These are phyloP conservation scores for Eupeodes corollae DNA, from an alignment of 1,140 invertebrate genomes.

Conservation along the genomic window DNA sequence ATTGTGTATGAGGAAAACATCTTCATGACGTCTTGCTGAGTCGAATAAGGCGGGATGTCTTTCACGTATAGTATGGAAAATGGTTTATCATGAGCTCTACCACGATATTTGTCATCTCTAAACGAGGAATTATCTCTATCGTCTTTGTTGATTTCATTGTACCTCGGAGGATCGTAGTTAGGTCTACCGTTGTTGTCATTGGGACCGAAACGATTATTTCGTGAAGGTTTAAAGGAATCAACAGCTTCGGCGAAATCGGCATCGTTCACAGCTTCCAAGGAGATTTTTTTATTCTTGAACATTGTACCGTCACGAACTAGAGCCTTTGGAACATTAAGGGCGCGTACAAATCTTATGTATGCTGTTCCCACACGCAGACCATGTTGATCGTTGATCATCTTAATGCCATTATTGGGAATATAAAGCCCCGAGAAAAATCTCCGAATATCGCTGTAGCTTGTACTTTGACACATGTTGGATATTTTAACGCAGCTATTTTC, in stretches of 20 bases:
- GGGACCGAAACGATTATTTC: neutral
- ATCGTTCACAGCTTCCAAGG: conserved; percentile 20
- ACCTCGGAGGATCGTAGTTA: neutral
- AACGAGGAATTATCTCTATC: neutral
- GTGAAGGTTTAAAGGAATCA: conserved; percentile 12
- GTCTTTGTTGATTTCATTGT: neutral
- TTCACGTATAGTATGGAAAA: conserved; percentile 52
- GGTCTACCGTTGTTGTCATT: conserved; percentile 2
- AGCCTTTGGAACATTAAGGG: conserved; percentile 56
- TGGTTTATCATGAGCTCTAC: conserved; percentile 11
- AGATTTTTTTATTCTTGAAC: conserved; percentile 44
- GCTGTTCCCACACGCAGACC: conserved; percentile 69
- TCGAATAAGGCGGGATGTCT: conserved; percentile 60
- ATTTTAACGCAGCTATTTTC: conserved; percentile 55
- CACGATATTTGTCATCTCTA: neutral
- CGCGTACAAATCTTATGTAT: conserved; percentile 62
- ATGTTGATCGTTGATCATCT: conserved; percentile 68
- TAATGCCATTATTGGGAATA: conserved; percentile 72
- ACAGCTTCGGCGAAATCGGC: conserved; percentile 26
- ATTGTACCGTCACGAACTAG: conserved; percentile 46
- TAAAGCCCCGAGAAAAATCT: conserved; percentile 66
- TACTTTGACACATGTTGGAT: conserved; percentile 51
- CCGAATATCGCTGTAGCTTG: conserved; percentile 64
- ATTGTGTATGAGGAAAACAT: conserved; percentile 61
- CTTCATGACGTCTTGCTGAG: conserved; percentile 65